These are phyloP conservation scores for Brenthis daphne DNA, from an alignment of 2,888 invertebrate species.

Conservation along the genomic window DNA sequence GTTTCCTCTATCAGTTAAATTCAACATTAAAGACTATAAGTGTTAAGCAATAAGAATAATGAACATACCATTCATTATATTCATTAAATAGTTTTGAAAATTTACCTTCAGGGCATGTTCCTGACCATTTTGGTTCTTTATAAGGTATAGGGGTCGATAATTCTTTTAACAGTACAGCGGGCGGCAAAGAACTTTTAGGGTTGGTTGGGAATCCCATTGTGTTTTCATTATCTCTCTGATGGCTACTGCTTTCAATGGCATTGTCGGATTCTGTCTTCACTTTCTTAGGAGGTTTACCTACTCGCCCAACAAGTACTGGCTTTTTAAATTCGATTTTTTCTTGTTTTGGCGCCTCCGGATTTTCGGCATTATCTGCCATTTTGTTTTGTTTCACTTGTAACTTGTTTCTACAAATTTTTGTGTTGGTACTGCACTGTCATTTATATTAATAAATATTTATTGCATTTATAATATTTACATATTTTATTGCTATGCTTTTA, in stretches of 20 bases:
- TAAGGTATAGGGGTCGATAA: constrained; percentile 83
- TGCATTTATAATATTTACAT: constrained; percentile 2
- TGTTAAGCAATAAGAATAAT: too few species aligned
- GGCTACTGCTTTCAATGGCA: constrained; percentile 42
- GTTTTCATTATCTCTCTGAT: constrained; percentile 40
- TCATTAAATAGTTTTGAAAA: constrained; percentile 1
- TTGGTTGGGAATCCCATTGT: constrained; percentile 40
- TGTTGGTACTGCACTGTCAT: not conserved
- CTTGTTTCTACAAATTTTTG: not conserved
- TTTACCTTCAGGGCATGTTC: constrained; percentile 79
- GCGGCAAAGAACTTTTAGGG: constrained; percentile 52
- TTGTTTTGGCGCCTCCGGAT: constrained; percentile 41
- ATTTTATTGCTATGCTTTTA: not conserved
- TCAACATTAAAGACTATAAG: too few species aligned
- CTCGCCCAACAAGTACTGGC: constrained; percentile 77
- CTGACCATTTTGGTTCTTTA: constrained; percentile 92
- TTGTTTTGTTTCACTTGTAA: not conserved
- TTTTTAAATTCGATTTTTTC: constrained; percentile 75
- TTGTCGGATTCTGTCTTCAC: constrained; percentile 51
- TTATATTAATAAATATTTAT: not conserved
- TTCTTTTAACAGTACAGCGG: constrained; percentile 62
- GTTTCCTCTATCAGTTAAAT: too few species aligned
- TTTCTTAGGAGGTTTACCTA: constrained; percentile 79
- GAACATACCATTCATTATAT: too few species aligned
- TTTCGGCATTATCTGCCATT: constrained; percentile 39